Percentiles rank a stretch among this genome's conserved stretches.
Evolutionary conservation across 2,797 vertebrate genomes (phyloP).

Genomic region (Peromyscus eremicus): DNA sequence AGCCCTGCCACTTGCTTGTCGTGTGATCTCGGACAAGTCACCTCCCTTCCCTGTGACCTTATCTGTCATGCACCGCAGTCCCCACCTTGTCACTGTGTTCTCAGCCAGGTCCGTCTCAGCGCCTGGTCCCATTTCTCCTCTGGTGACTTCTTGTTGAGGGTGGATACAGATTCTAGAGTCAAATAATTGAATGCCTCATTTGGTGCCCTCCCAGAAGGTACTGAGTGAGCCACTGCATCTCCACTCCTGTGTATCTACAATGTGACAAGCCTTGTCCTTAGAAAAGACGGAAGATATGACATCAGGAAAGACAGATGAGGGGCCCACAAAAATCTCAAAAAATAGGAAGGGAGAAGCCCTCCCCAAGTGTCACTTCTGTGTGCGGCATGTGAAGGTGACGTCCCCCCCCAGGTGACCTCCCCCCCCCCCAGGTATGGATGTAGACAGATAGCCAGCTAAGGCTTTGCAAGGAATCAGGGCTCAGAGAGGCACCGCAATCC

Average conservation of each 20-base stretch:
- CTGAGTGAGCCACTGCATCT: background rate
- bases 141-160: background rate
- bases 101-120: background rate
- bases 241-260: background rate
- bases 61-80: background rate
- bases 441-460: no score
- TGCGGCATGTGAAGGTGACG: background rate
- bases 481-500: background rate
- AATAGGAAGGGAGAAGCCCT: background rate
- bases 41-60: background rate
- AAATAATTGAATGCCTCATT: background rate
- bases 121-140: background rate
- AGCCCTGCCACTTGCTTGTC: background rate
- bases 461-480: background rate
- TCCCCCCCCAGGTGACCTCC: no score
- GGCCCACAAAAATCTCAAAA: background rate
- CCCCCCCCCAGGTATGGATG: background rate
- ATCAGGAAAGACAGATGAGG: background rate
- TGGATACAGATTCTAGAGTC: background rate
- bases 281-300: background rate
- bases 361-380: rapidly evolving
- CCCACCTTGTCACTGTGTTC: background rate
- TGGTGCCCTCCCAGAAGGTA: background rate
- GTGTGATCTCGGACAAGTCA: background rate
- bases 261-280: background rate